phyloP scores from a whole-genome alignment of 2,113 vertebrate species.

The Protobothrops mucrosquamatus region DNA sequence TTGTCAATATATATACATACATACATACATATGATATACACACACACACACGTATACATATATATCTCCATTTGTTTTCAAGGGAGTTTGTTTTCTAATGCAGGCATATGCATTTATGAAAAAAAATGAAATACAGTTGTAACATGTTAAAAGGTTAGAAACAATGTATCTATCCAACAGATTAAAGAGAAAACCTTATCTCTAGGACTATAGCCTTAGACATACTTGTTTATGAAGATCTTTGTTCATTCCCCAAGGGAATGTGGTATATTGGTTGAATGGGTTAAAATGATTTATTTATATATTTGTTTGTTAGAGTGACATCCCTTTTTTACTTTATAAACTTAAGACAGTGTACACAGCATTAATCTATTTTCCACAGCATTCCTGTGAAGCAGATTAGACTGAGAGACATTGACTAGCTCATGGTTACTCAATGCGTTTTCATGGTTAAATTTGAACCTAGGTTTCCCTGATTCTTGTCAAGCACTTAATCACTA shows the following conservation, averaged over 20 bases:
- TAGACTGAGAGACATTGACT: not conserved
- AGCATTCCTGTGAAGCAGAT: not conserved
- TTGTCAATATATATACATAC: too few species aligned
- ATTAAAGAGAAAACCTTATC: not conserved
- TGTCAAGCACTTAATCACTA: not conserved
- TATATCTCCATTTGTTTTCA: not conserved
- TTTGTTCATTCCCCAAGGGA: not conserved
- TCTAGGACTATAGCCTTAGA: not conserved
- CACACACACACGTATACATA: not conserved
- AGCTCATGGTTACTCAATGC: not conserved
- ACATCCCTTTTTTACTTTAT: not conserved
- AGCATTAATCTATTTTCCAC: not conserved
- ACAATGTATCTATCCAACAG: not conserved
- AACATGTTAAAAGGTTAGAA: not conserved
- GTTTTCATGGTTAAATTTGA: not conserved
- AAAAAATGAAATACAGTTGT: not conserved
- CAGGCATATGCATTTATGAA: not conserved
- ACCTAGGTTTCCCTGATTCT: not conserved
- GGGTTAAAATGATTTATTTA: not conserved
- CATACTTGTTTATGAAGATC: not conserved
- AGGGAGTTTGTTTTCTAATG: not conserved
- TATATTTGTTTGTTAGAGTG: not conserved
- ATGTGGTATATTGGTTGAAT: too few species aligned
- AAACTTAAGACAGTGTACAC: not conserved
- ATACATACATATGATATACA: too few species aligned